Conservation (phyloP, 1,140 invertebrate species). For the Magallana ariakensis region DNA sequence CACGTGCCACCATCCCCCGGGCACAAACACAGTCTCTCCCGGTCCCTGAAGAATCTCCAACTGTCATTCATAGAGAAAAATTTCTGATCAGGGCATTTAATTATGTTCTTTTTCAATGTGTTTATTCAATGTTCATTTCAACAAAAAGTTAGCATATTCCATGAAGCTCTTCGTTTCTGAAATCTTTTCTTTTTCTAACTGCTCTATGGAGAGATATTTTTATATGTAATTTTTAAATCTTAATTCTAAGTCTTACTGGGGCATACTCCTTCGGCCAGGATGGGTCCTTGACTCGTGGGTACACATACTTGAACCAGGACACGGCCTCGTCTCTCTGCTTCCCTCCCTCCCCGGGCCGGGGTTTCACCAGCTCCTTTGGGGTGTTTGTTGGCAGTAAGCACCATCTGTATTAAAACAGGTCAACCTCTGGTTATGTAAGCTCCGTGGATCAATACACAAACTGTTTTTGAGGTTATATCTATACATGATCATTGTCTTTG, state of each 20-base stretch:
- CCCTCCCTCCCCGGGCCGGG: conserved; percentile 91
- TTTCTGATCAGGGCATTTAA: too few species aligned
- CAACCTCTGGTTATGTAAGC: too few species aligned
- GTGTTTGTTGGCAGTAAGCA: conserved; percentile 98
- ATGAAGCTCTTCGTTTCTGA: too few species aligned
- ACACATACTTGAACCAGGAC: conserved; percentile 98
- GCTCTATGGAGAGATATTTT: too few species aligned
- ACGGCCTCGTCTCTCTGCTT: conserved; percentile 98
- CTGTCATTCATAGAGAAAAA: conserved; percentile 76
- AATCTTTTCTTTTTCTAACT: too few species aligned
- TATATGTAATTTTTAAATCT: too few species aligned
- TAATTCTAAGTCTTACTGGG: conserved; percentile 83
- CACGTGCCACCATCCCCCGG: conserved; percentile 95
- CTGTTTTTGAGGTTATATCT: too few species aligned
- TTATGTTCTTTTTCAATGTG: too few species aligned
- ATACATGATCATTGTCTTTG: too few species aligned
- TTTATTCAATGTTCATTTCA: too few species aligned
- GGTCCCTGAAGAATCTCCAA: conserved; percentile 98
- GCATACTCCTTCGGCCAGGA: conserved; percentile 94
- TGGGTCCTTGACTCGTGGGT: conserved; percentile 94
- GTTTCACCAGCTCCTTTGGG: conserved; percentile 96
- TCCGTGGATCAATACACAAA: too few species aligned
- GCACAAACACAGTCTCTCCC: conserved; percentile 99
- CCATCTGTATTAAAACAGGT: conserved; percentile 86
- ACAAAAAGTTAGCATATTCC: too few species aligned